Conservation (phyloP, 2,113 vertebrate species). For the Numenius arquata region DNA sequence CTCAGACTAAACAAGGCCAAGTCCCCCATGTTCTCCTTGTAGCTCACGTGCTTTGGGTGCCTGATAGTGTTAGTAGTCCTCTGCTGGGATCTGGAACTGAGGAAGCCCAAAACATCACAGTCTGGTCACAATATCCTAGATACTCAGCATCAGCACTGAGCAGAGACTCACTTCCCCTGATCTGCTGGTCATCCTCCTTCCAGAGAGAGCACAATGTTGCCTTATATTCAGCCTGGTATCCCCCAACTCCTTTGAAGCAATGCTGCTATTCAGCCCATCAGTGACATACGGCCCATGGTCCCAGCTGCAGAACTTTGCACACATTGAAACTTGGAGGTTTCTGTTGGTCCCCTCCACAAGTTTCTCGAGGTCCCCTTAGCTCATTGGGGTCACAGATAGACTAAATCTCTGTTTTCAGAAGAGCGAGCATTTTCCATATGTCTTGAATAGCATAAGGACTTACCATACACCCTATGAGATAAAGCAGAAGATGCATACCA, state of each 20-base stretch:
- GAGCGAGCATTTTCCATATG: rapidly evolving
- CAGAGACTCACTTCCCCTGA: not conserved
- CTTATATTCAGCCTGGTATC: not conserved
- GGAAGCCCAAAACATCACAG: not conserved
- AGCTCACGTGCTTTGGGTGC: rapidly evolving
- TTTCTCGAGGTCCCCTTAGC: not conserved
- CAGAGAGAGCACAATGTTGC: not conserved
- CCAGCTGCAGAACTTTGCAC: rapidly evolving
- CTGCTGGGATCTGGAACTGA: not conserved
- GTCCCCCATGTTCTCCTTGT: not conserved
- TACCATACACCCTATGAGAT: rapidly evolving
- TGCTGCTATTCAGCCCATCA: not conserved
- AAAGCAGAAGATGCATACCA: not conserved
- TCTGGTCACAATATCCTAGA: not conserved
- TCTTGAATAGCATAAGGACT: not conserved
- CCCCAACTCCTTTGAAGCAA: not conserved
- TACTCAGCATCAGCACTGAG: not conserved
- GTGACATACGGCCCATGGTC: not conserved
- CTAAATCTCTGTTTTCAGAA: not conserved
- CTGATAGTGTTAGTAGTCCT: not conserved
- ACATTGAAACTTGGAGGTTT: rapidly evolving
- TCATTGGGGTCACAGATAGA: not conserved
- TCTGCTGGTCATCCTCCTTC: not conserved
- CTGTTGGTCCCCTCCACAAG: not conserved
- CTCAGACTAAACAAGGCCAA: not conserved